phyloP scores from a whole-genome alignment of 2,888 invertebrate species.

The Cybosia mesomella region DNA sequence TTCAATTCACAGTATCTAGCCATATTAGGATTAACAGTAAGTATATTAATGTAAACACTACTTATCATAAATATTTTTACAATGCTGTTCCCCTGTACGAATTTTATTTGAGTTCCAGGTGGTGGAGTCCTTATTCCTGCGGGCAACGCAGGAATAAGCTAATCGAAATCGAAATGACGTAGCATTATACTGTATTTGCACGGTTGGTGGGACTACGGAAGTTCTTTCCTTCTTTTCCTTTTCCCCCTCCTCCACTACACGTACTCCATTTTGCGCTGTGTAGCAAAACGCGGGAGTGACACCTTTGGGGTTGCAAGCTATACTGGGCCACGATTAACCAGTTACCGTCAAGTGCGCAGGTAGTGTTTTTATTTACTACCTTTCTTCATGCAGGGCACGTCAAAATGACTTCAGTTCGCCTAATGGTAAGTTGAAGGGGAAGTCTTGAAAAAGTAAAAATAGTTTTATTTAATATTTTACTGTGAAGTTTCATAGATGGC shows the following conservation, averaged over 20 bases:
- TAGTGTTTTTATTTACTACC: neutral
- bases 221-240: neutral
- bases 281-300: neutral
- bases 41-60: no score
- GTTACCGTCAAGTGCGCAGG: neutral
- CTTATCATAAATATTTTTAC: no score
- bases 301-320: neutral
- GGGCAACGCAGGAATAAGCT: no score
- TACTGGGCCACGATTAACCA: neutral
- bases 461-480: neutral
- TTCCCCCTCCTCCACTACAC: neutral
- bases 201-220: no score
- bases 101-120: no score
- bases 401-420: no score
- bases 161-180: neutral
- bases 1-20: no score
- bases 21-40: no score
- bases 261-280: neutral
- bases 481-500: neutral
- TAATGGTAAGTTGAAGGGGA: no score
- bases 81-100: no score
- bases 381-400: no score
- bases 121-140: no score
- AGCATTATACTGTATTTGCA: neutral
- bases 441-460: neutral